Evolutionary conservation across 2,888 invertebrate genomes (phyloP).

Genomic region (Pemphredon lugubris): DNA sequence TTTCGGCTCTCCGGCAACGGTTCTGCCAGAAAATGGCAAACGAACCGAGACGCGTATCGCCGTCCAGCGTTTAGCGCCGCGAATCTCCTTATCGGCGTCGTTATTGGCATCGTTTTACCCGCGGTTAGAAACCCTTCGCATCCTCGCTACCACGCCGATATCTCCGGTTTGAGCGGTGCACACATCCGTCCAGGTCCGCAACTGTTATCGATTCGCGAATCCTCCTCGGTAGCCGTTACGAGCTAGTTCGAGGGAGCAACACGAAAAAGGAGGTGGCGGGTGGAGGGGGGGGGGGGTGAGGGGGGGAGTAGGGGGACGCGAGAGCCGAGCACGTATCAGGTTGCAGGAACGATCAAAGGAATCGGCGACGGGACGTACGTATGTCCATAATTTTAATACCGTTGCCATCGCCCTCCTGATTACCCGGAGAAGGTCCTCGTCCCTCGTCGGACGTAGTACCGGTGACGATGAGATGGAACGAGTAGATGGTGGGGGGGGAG

Average conservation of each 20-base stretch:
- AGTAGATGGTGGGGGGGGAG: no score
- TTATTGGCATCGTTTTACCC: no score
- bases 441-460: constrained; percentile 4
- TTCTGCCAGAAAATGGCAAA: constrained; percentile 11
- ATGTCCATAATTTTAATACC: constrained; percentile 60
- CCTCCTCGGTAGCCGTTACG: constrained; percentile 34
- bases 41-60: constrained; percentile 22
- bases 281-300: not conserved
- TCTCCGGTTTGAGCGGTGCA: constrained; percentile 1
- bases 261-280: not conserved
- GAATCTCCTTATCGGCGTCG: constrained; percentile 35
- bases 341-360: constrained; percentile 58
- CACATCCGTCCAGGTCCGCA: constrained; percentile 30
- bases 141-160: constrained; percentile 3
- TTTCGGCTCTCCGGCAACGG: constrained; percentile 3
- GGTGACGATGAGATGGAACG: no score
- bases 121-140: constrained; percentile 7
- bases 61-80: not conserved
- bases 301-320: constrained; percentile 1
- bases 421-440: constrained; percentile 22
- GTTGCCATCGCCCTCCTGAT: constrained; percentile 45
- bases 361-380: constrained; percentile 46
- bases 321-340: constrained; percentile 14
- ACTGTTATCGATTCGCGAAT: constrained; percentile 49
- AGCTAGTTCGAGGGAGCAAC: not conserved